Conservation (phyloP, 2,113 vertebrate species). For the Coracopsis vasa region DNA sequence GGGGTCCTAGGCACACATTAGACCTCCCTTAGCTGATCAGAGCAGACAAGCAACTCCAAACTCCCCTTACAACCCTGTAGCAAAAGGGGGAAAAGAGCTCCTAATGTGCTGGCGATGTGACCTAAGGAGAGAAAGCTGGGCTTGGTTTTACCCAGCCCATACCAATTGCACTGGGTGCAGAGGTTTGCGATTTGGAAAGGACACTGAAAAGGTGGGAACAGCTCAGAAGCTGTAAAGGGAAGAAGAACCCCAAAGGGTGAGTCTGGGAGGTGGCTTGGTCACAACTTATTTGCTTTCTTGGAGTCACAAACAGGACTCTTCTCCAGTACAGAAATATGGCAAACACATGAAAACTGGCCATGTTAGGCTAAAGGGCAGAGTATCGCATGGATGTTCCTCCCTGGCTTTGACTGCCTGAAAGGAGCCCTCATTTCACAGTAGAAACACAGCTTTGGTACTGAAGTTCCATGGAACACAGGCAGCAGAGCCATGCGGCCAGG, state of each 20-base stretch:
- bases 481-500: background rate
- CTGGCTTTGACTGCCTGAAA: background rate
- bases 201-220: background rate
- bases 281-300: background rate
- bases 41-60: background rate
- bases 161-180: background rate
- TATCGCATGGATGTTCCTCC: rapidly evolving
- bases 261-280: background rate
- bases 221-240: background rate
- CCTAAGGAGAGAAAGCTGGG: background rate
- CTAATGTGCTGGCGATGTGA: rapidly evolving
- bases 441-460: background rate
- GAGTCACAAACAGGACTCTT: background rate
- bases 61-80: background rate
- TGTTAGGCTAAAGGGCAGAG: background rate
- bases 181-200: background rate
- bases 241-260: background rate
- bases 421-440: background rate
- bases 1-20: background rate
- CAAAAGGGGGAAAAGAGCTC: background rate
- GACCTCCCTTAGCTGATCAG: too few relatives aligned
- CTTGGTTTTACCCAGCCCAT: background rate
- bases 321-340: background rate
- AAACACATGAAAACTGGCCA: background rate
- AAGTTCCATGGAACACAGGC: background rate